Percentiles rank a stretch among this genome's conserved stretches.
These are phyloP conservation scores for Peucedramus taeniatus DNA, from an alignment of 2,113 vertebrate genomes.

Conservation along the genomic window DNA sequence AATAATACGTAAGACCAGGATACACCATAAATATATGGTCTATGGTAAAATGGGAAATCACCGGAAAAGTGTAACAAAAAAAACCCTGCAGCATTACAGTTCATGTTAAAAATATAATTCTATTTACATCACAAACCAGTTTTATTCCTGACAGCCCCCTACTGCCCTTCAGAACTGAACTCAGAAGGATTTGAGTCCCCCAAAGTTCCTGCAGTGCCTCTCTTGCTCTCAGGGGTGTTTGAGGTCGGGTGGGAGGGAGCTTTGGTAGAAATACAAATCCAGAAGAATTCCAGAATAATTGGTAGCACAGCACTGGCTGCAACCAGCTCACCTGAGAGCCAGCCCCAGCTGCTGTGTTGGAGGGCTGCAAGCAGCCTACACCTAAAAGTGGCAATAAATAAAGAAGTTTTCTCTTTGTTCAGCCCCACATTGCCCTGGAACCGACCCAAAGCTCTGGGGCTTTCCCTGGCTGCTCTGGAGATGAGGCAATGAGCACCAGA, in stretches of 20 bases:
- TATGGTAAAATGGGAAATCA: slow-evolving; percentile 23
- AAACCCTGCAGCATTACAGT: not conserved
- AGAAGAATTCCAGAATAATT: not conserved
- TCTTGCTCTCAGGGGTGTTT: not conserved
- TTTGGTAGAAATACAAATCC: not conserved
- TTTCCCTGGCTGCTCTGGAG: not conserved
- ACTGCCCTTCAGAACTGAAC: not conserved
- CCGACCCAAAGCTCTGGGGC: not conserved
- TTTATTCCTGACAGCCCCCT: slow-evolving; percentile 3
- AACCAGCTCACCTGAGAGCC: not conserved
- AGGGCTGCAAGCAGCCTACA: not conserved
- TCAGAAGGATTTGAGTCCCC: not conserved
- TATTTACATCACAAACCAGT: slow-evolving; percentile 18
- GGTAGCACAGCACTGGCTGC: not conserved
- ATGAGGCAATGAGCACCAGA: not conserved
- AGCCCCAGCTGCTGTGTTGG: not conserved
- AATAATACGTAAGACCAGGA: slow-evolving; percentile 27
- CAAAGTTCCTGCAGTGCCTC: not conserved
- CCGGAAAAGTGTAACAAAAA: not conserved
- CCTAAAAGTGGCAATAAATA: not conserved
- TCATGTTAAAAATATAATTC: slow-evolving; percentile 11
- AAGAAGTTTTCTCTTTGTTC: not conserved
- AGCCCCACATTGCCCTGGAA: not conserved
- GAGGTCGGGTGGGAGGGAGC: not conserved
- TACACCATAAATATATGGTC: slow-evolving; percentile 4